Evolutionary conservation across 2,888 invertebrate species (phyloP), one percentile per base, ranked within the genome.

Genomic region (Noctua fimbriata): DNA sequence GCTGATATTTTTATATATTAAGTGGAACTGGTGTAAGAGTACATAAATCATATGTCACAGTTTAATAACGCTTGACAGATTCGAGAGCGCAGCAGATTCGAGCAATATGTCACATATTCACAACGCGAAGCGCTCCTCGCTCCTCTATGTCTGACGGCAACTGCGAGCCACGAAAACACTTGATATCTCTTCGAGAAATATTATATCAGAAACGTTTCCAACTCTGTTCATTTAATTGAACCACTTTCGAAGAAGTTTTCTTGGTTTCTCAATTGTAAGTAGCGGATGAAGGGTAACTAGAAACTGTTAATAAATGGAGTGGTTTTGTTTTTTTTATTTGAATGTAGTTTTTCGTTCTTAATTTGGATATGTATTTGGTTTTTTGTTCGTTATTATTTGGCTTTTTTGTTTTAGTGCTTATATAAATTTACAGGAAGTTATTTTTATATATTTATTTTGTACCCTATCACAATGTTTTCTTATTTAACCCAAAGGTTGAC

Each of bases 31-130:
- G 72, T 82, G 85, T 87, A 84, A 86, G 90, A 88, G 90, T 91
- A 89, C 91, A 93, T 93, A 94, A 93, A 93, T 93, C 93, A 93
- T 83, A 90, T 89, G 94, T 93, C 93, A 93, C 91, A 93, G 94
- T 93, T 94, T 95, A 95, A 95, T 94, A 94, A 93, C 92, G 93
- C 91, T 91, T 94, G 95, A 94, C 95, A 93, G 93, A 94, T 94
- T 93, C 92, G 94, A 94, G 91, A 93, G 94, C 95, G 92, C 92
- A 93, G 96, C 95, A 95, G 92, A 94, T 93, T 93, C 92, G 82
- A 90, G 95, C 94, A 94, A 95, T 95, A 94, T 94, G 94, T 94
- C 93, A 95, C 91, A 92, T 86, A 90, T 91, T 90, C 91, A 88
- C 87, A 86, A 82, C 87, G 91, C 86, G 88, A 83, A 83, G 84